phyloP scores from a whole-genome alignment of 2,888 invertebrate species.

The Cataglyphis altisquamis region DNA sequence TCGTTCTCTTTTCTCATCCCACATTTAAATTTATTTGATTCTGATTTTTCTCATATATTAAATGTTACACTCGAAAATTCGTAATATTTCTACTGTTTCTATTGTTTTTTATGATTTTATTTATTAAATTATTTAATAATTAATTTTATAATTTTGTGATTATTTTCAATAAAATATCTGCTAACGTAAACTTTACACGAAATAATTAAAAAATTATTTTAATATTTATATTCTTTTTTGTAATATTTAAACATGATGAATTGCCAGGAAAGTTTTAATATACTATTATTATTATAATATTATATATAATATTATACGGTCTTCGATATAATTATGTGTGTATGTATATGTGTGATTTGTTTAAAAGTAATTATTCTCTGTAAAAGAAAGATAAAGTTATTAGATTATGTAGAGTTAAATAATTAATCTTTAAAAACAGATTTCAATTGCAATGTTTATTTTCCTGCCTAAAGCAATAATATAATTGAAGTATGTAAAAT shows the following conservation, averaged over 20 bases:
- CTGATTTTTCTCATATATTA: constrained; percentile 8
- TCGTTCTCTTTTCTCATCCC: background rate
- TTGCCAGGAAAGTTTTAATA: background rate
- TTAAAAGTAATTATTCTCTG: background rate
- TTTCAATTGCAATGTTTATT: background rate
- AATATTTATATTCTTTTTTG: background rate
- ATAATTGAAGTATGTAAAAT: constrained; percentile 6
- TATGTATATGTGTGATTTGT: background rate
- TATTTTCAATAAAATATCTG: constrained; percentile 9
- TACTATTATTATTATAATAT: background rate
- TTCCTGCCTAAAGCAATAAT: background rate
- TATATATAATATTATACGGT: background rate
- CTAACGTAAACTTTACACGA: background rate
- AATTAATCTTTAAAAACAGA: background rate
- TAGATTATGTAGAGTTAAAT: background rate
- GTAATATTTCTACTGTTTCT: background rate
- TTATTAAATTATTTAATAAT: background rate
- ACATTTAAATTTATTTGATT: background rate
- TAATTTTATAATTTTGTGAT: background rate
- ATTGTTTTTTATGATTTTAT: background rate
- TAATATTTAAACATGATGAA: background rate
- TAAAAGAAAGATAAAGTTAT: background rate
- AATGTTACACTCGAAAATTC: background rate
- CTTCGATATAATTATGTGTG: background rate
- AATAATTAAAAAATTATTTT: constrained; percentile 21